A percentile compares a stretch with the other conserved stretches of the same genome.
Conservation (phyloP, 2,113 vertebrate genomes). For the Cervus canadensis region DNA sequence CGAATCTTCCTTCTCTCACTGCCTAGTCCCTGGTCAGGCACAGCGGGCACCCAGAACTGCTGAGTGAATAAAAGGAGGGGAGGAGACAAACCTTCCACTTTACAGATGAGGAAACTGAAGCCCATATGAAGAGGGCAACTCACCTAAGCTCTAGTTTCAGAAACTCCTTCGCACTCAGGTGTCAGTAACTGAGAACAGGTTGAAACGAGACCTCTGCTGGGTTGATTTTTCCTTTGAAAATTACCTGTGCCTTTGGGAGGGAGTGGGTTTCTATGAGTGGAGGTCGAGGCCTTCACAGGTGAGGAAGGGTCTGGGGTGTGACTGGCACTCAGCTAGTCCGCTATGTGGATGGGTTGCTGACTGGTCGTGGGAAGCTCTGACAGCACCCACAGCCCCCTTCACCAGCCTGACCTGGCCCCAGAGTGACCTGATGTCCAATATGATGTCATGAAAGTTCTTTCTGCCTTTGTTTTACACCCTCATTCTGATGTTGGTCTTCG, state of each 20-base stretch:
- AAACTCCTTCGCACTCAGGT: not conserved
- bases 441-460: accelerated
- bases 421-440: not conserved
- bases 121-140: accelerated
- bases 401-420: not conserved
- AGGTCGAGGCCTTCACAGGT: not conserved
- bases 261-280: accelerated
- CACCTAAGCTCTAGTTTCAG: not conserved
- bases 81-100: not conserved
- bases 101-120: not conserved
- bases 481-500: accelerated
- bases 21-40: no score
- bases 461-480: not conserved
- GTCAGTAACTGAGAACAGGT: not conserved
- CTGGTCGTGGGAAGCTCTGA: accelerated
- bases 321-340: accelerated
- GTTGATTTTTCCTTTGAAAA: not conserved
- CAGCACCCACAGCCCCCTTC: not conserved
- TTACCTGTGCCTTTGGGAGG: not conserved
- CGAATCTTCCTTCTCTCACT: accelerated
- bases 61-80: not conserved
- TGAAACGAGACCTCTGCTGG: not conserved
- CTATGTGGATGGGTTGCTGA: not conserved
- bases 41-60: accelerated
- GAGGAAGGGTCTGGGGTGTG: not conserved